Percentiles rank a stretch among this genome's conserved stretches.
phyloP scores from a whole-genome alignment of 2,113 vertebrate species.

The Xerus inauris region DNA sequence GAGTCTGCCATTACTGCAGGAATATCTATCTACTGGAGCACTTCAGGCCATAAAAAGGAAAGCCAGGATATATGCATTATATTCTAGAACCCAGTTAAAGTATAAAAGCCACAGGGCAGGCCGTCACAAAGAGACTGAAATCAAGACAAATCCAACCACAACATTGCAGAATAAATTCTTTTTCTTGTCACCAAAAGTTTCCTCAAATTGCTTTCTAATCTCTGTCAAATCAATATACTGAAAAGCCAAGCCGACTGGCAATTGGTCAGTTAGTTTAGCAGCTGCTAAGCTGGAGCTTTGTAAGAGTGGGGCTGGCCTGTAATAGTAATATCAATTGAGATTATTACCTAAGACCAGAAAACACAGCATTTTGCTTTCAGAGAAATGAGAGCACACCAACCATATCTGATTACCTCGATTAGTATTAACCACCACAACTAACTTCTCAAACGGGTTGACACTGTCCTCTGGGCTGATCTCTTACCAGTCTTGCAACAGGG shows the following conservation, averaged over 20 bases:
- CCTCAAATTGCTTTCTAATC: background rate
- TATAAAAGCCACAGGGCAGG: background rate
- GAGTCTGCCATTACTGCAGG: background rate
- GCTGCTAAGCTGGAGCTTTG: background rate
- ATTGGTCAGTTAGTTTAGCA: background rate
- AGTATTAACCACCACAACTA: background rate
- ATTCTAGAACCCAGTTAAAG: background rate
- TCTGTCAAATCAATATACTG: background rate
- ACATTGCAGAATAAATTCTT: background rate
- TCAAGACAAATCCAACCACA: background rate
- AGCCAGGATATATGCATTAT: background rate
- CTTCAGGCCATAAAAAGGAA: background rate
- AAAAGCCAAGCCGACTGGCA: background rate
- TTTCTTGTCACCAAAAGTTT: background rate
- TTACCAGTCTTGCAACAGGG: background rate
- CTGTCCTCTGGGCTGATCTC: background rate
- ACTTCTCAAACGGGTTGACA: background rate
- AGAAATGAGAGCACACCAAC: rapidly evolving
- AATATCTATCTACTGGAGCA: background rate
- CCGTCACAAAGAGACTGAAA: background rate
- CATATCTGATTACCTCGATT: background rate
- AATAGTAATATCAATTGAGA: background rate
- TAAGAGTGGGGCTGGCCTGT: background rate
- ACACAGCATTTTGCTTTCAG: background rate
- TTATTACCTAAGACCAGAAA: conserved; percentile 57